Conservation (phyloP, 2,888 invertebrate genomes). For the Lochmaea crataegi region DNA sequence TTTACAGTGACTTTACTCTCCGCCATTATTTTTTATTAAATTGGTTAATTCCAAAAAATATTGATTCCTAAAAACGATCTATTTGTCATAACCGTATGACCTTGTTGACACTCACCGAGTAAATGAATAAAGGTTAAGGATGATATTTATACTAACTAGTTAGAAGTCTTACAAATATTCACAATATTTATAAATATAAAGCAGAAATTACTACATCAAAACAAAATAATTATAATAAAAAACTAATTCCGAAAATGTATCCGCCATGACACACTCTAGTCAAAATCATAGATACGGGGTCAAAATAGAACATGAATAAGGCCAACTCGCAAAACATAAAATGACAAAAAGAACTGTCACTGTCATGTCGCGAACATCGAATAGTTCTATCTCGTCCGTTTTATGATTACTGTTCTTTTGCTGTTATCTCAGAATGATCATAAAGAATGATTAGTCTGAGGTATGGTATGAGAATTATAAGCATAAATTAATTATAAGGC, state of each 20-base stretch:
- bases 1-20: constrained; percentile 52
- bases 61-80: constrained; percentile 28
- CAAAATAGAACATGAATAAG: constrained; percentile 6
- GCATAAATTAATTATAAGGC: no score
- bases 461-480: no score
- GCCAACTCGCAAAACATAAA: neutral
- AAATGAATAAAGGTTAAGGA: constrained; percentile 7
- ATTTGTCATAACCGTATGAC: constrained; percentile 41
- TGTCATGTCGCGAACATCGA: no score
- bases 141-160: neutral
- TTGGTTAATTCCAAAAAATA: constrained; percentile 19
- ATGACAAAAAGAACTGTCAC: neutral
- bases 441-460: no score
- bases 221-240: constrained; percentile 14
- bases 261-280: constrained; percentile 25
- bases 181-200: neutral
- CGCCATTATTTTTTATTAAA: constrained; percentile 50
- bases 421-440: no score
- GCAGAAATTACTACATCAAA: neutral
- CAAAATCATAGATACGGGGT: no score
- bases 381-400: no score
- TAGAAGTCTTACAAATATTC: neutral
- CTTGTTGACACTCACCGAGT: constrained; percentile 31
- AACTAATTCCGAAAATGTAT: constrained; percentile 22
- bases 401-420: no score